Percentiles rank a stretch among this genome's conserved stretches.
phyloP scores from a whole-genome alignment of 2,888 invertebrate species.

The Thecophora atra region DNA sequence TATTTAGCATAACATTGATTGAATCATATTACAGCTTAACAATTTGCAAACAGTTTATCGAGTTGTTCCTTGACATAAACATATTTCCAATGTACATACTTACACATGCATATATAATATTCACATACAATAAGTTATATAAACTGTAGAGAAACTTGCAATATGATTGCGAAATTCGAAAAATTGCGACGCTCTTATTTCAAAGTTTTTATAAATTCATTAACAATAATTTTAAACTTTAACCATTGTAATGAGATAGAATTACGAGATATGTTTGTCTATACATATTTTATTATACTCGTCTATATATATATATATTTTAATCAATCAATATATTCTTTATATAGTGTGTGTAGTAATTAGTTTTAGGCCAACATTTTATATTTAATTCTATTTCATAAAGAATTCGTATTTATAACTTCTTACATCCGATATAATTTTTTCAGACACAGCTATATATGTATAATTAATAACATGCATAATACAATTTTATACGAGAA shows the following conservation, averaged over 20 bases:
- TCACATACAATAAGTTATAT: not conserved
- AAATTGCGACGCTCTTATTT: conserved; percentile 30
- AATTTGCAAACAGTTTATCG: not conserved
- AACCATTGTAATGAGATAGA: conserved; percentile 32
- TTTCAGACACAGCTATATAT: no score
- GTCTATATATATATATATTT: not conserved
- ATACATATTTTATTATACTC: not conserved
- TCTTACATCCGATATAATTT: no score
- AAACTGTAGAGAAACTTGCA: conserved; percentile 16
- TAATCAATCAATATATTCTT: no score
- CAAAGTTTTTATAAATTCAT: conserved; percentile 33
- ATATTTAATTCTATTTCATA: no score
- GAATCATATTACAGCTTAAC: no score
- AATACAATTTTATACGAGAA: no score
- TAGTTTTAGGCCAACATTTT: no score
- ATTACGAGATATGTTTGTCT: conserved; percentile 5
- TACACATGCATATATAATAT: conserved; percentile 14
- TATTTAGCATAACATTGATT: no score
- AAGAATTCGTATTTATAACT: no score
- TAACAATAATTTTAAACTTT: conserved; percentile 40
- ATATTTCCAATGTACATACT: conserved; percentile 3
- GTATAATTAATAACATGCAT: no score
- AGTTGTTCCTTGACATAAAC: not conserved
- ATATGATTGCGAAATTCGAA: conserved; percentile 4
- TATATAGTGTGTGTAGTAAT: not conserved